These are phyloP conservation scores for Borostomias antarcticus DNA, from an alignment of 2,797 vertebrate species.

Conservation along the genomic window DNA sequence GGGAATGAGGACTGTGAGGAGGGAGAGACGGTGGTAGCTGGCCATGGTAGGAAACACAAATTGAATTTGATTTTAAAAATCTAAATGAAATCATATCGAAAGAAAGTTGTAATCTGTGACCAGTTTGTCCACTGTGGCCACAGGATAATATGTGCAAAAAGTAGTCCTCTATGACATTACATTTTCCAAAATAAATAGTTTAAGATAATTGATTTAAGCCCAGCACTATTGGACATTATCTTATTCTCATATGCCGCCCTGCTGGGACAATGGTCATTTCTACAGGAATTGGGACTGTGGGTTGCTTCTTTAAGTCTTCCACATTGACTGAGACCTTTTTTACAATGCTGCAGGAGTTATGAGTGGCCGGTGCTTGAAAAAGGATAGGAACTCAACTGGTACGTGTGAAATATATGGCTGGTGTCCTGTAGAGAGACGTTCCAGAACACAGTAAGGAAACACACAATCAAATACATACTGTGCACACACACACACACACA, in stretches of 20 bases:
- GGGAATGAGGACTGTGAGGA: conserved; percentile 75
- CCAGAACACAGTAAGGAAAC: conserved; percentile 59
- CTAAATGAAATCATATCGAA: too few species aligned
- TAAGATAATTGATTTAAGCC: too few species aligned
- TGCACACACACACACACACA: neutral
- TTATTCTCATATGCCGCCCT: too few species aligned
- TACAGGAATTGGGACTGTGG: too few species aligned
- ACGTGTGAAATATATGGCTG: conserved; percentile 91
- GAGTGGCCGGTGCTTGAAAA: conserved; percentile 81
- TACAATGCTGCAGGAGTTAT: conserved; percentile 76
- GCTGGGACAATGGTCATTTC: too few species aligned
- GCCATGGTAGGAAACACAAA: conserved; percentile 84
- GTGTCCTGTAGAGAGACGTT: conserved; percentile 84
- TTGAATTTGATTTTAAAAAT: too few species aligned
- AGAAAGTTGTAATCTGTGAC: too few species aligned
- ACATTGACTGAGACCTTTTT: neutral
- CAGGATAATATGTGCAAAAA: too few species aligned
- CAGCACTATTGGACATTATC: too few species aligned
- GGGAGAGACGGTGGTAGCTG: conserved; percentile 77
- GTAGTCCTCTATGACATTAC: too few species aligned
- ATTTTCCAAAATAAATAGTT: too few species aligned
- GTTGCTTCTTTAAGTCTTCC: neutral
- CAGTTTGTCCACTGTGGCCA: too few species aligned
- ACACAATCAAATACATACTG: neutral
- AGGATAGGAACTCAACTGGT: conserved; percentile 58